Base-by-base conservation (phyloP, 2,888 invertebrate species). In the Nemoura dubitans region DNA sequence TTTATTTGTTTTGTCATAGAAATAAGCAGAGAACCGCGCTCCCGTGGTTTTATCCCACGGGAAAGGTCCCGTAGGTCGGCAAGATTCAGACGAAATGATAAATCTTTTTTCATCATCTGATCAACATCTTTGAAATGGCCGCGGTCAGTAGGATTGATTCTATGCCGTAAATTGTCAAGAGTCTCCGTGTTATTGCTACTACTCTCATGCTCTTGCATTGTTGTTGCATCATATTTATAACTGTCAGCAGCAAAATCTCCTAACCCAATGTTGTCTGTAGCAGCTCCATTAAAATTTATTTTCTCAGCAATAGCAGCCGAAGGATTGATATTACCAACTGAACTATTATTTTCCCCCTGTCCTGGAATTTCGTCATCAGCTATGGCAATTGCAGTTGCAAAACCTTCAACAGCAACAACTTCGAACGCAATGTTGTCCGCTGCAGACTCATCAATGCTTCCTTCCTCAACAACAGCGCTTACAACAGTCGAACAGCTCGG, bases 191-290 rank as follows among this genome's bases (percentile, higher is more conserved):
- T 28, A 80, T 28, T 27, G 80, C 14, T 80, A 80, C 80, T 25
- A 80, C 25, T 80, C 25, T 80, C 80, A 36, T 80, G 27, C 80
- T 80, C 28, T 14, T 80, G 80, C 28, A 14, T 80, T 80, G 80
- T 5, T 25, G 28, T 16, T 80, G 14, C 28, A 26, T 26, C 27
- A 80, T 14, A 26, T 80, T n/a, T 27, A 80, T 80, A 21, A 80
- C 80, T 80, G 80, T 80, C n/a, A 16, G 28, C 80, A 80, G 80
- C 80, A 80, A 80, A 26, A 80, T 80, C 80, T 80, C 27, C 80
- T 25, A 80, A 80, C 80, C 10, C 80, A 27, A 80, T 80, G 80
- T 27, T 80, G 28, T 21, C 80, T 28, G 80, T 28, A 25, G 80
- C 80, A 80, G 27, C 80, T 1, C 27, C 80, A 26, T 80, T 27